These are phyloP conservation scores for Riptortus pedestris DNA, from an alignment of 1,140 invertebrate genomes.

Conservation along the genomic window DNA sequence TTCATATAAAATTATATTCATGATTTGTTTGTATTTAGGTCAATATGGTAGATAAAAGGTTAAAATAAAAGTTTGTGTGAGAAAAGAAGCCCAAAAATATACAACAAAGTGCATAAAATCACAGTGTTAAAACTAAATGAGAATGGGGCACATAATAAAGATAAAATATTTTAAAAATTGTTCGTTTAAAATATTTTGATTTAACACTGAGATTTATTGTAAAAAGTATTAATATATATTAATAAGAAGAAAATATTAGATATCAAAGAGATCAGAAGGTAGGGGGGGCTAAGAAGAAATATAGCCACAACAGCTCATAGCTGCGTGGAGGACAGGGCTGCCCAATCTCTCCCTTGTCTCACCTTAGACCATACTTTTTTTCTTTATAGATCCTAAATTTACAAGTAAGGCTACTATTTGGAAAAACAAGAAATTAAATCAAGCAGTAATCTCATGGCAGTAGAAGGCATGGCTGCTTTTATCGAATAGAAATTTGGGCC, in stretches of 20 bases:
- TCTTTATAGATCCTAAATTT: no score
- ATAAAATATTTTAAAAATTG: neutral
- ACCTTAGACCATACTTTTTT: no score
- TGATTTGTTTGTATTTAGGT: no score
- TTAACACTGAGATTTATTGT: neutral
- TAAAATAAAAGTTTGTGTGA: no score
- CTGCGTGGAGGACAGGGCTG: conserved; percentile 12
- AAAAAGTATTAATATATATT: neutral
- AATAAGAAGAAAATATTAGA: conserved; percentile 23
- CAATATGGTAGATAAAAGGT: no score
- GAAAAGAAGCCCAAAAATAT: neutral
- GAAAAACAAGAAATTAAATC: no score
- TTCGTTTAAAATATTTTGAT: neutral
- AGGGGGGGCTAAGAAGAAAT: conserved; percentile 26
- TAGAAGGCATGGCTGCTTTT: no score
- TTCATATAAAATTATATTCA: no score
- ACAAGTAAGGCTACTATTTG: no score
- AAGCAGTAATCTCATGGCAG: no score
- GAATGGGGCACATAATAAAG: neutral
- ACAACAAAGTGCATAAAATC: conserved; percentile 4
- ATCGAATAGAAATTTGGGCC: no score
- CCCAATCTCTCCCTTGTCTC: neutral
- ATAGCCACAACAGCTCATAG: neutral
- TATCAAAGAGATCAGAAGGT: conserved; percentile 28
- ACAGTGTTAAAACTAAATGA: neutral